phyloP scores from a whole-genome alignment of 2,797 vertebrate species.

The Smutsia gigantea region DNA sequence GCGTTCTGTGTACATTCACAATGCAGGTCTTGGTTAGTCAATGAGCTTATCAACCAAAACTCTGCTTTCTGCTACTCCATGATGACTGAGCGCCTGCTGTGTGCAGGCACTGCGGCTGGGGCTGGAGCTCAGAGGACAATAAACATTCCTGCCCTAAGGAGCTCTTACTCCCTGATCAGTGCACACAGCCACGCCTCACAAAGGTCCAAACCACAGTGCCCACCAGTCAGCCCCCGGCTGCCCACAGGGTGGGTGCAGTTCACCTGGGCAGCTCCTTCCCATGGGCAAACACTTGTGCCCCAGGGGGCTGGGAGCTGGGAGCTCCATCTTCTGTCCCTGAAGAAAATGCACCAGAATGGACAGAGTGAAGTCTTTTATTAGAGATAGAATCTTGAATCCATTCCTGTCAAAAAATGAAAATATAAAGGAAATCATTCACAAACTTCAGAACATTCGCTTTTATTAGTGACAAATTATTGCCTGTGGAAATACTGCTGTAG shows the following conservation, averaged over 20 bases:
- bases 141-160: background rate
- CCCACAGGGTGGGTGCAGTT: background rate
- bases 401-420: constrained; percentile 19
- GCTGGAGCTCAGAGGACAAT: background rate
- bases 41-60: background rate
- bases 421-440: constrained; percentile 39
- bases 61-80: background rate
- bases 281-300: fast-evolving
- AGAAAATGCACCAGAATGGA: background rate
- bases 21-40: background rate
- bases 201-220: background rate
- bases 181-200: background rate
- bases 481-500: constrained; percentile 29
- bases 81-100: background rate
- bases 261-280: background rate
- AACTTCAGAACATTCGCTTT: constrained; percentile 54
- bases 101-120: background rate
- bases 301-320: background rate
- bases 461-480: constrained; percentile 60
- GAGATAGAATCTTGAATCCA: constrained; percentile 48
- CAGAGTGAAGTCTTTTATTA: background rate
- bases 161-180: background rate
- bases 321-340: background rate
- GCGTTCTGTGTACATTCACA: background rate
- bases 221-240: fast-evolving